Percentiles rank a stretch among this genome's conserved stretches.
Evolutionary conservation across 2,797 vertebrate species (phyloP).

Genomic region (Halcyon chelicuti): DNA sequence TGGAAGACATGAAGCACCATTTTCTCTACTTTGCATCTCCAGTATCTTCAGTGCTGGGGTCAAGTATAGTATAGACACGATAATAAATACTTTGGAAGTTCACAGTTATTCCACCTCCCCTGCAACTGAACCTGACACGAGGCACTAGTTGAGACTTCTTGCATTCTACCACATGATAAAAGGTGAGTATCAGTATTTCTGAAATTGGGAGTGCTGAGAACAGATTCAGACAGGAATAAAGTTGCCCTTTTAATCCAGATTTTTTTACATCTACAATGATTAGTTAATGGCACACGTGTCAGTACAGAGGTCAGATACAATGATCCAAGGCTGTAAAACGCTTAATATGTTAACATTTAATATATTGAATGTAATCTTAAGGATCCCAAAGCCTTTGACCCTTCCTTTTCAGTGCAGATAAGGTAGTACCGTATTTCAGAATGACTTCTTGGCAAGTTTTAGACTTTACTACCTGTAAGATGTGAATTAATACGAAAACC

Average conservation of each 20-base stretch:
- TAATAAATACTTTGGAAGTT: neutral
- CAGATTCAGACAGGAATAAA: neutral
- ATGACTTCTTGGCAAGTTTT: neutral
- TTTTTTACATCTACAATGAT: neutral
- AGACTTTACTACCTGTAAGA: neutral
- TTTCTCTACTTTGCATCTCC: neutral
- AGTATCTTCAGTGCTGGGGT: neutral
- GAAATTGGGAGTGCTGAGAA: neutral
- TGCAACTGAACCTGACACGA: neutral
- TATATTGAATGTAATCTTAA: constrained; percentile 13
- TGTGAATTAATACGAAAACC: neutral
- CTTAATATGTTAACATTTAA: constrained; percentile 5
- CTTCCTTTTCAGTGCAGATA: neutral
- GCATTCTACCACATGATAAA: neutral
- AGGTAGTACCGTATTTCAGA: neutral
- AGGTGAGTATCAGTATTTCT: neutral
- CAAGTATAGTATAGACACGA: neutral
- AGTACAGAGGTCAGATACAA: constrained; percentile 49
- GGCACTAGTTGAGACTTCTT: neutral
- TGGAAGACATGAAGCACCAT: neutral
- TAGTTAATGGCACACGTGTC: constrained; percentile 6
- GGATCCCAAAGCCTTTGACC: constrained; percentile 13
- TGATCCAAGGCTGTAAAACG: constrained; percentile 5
- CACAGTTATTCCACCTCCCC: neutral
- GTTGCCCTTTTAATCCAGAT: neutral